Base-by-base conservation (phyloP, 1,140 invertebrate genomes). In the Penaeus indicus region DNA sequence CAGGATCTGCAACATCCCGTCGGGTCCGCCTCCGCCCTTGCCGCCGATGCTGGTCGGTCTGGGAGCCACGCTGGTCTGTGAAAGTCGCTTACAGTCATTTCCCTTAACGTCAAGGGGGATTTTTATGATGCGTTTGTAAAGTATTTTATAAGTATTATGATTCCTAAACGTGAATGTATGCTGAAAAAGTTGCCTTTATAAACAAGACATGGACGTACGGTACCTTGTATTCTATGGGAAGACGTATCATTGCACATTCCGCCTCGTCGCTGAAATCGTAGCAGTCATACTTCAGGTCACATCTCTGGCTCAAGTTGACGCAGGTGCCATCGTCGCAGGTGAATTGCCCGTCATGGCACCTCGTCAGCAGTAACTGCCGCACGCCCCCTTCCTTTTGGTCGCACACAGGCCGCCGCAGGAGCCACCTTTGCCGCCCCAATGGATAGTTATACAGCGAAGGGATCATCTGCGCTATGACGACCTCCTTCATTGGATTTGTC, bases 221-320 rank as follows among this genome's bases (percentile, higher is more conserved):
- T 32, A 86, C 84, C 84, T 86, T 86, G 79, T 90, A 90, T 32
- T 90, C 89, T 16, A 38, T 13, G 16, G 89, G 89, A 64, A 81
- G 84, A 13, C 62, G 75, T 32, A 90, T 67, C 62, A 90, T 63
- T 21, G 60, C n/a, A 67, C 89, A 90, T 47, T 86, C 60, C 8
- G 32, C 54, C 69, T 90, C 89, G 63, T 90, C 89, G 47, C 64
- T 86, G 22, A 86, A 25, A 67, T 90, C 89, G 27, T 78, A 69
- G 63, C 89, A 90, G 79, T 90, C 89, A 47, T 83, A 90, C 79
- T 90, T 90, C 38, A 90, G 67, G 64, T 90, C 89, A 85, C 89
- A 90, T 19, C 89, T 60, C 7, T 47, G 75, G 78, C 47, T 54
- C 22, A 90, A 27, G 21, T 22, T 22, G 60, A 90, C 75, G 63